These are phyloP conservation scores for Phyllopteryx taeniolatus DNA, from an alignment of 2,113 vertebrate species.

Conservation along the genomic window DNA sequence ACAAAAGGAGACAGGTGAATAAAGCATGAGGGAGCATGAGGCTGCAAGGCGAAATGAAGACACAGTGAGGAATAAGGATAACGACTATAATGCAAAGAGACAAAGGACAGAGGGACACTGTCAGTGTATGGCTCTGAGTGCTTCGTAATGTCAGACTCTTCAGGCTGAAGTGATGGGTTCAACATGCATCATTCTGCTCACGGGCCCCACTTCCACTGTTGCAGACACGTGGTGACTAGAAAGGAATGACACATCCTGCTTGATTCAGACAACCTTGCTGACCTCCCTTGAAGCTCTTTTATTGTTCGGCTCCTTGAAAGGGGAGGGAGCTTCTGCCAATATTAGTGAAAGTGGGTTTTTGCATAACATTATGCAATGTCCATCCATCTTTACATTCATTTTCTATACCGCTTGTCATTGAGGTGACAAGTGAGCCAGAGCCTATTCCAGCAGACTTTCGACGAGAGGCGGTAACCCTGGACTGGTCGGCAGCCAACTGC, in stretches of 20 bases:
- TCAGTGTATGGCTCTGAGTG: conserved; percentile 53
- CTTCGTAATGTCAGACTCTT: conserved; percentile 54
- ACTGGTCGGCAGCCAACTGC: too few relatives aligned
- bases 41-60: conserved; percentile 21
- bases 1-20: conserved; percentile 34
- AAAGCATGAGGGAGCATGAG: conserved; percentile 17
- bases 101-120: conserved; percentile 63
- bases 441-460: too few relatives aligned
- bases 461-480: too few relatives aligned
- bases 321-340: not conserved
- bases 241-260: conserved; percentile 44
- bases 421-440: too few relatives aligned
- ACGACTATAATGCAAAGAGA: conserved; percentile 55
- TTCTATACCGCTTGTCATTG: not conserved
- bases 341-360: not conserved
- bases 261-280: conserved; percentile 33
- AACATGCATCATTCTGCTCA: conserved; percentile 59
- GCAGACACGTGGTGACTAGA: conserved; percentile 52
- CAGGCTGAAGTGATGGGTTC: conserved; percentile 50
- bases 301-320: not conserved
- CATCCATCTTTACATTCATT: not conserved
- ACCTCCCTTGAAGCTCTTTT: conserved; percentile 12
- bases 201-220: conserved; percentile 19
- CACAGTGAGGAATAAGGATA: conserved; percentile 15
- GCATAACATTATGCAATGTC: not conserved